Conservation (phyloP, 1,140 invertebrate genomes). For the Capitella teleta region DNA sequence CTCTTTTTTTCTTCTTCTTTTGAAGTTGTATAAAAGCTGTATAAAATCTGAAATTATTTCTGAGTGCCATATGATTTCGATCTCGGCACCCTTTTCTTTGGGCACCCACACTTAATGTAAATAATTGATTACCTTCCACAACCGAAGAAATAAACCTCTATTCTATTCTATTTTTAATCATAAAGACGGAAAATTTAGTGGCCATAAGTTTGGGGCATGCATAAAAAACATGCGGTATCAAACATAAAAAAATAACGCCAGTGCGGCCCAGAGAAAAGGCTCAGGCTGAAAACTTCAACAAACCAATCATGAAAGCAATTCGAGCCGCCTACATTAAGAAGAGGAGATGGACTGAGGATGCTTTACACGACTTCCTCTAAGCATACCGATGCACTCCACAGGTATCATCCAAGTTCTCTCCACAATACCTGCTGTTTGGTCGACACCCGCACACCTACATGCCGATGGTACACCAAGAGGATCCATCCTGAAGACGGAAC, state of each 20-base stretch:
- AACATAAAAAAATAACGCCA: neutral
- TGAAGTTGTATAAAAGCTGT: too few species aligned
- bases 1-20: too few species aligned
- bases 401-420: too few species aligned
- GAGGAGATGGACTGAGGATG: neutral
- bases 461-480: neutral
- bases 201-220: conserved; percentile 8
- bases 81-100: too few species aligned
- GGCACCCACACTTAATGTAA: too few species aligned
- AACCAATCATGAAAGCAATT: neutral
- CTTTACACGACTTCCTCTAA: neutral
- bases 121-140: too few species aligned
- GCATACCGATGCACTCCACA: too few species aligned
- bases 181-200: conserved; percentile 18
- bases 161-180: too few species aligned
- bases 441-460: neutral
- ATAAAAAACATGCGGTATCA: conserved; percentile 9
- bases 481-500: neutral
- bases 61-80: too few species aligned
- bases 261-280: neutral
- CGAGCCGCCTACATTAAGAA: neutral
- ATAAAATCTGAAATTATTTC: too few species aligned
- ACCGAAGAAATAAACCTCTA: too few species aligned
- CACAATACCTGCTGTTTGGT: too few species aligned
- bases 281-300: neutral